phyloP scores from a whole-genome alignment of 2,888 invertebrate genomes.

The Melieria picta region DNA sequence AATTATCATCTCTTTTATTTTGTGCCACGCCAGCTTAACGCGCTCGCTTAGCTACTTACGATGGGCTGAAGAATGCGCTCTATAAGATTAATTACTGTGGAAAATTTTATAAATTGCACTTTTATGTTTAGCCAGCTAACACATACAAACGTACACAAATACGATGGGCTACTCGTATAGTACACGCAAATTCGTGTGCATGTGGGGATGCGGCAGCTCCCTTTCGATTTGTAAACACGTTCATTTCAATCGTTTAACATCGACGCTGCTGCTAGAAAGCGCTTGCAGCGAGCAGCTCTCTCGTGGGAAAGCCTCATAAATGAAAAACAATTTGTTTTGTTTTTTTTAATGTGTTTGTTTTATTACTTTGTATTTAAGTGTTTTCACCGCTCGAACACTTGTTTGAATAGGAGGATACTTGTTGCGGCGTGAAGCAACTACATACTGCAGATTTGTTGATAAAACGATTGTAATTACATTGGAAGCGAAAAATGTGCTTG shows the following conservation, averaged over 20 bases:
- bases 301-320: slow-evolving; percentile 22
- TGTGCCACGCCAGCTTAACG: too few relatives aligned
- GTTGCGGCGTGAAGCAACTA: too few relatives aligned
- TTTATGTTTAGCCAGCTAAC: slow-evolving; percentile 5
- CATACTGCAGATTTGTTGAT: too few relatives aligned
- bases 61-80: background rate
- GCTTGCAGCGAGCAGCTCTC: background rate
- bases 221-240: background rate
- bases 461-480: too few relatives aligned
- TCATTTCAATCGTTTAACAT: background rate
- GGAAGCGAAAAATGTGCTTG: too few relatives aligned
- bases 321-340: slow-evolving; percentile 23
- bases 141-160: background rate
- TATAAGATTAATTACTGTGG: slow-evolving; percentile 15
- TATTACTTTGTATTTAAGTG: background rate
- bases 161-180: background rate
- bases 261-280: background rate
- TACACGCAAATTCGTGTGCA: background rate
- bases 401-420: too few relatives aligned
- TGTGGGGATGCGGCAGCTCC: background rate
- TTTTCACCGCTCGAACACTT: too few relatives aligned
- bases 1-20: background rate
- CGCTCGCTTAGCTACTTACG: background rate
- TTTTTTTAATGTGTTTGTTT: slow-evolving; percentile 1
- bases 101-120: slow-evolving; percentile 28